Evolutionary conservation across 23 tunicate genomes (phyloP), one percentile per base, ranked within the genome.

Genomic region (Ciona savignyi): DNA sequence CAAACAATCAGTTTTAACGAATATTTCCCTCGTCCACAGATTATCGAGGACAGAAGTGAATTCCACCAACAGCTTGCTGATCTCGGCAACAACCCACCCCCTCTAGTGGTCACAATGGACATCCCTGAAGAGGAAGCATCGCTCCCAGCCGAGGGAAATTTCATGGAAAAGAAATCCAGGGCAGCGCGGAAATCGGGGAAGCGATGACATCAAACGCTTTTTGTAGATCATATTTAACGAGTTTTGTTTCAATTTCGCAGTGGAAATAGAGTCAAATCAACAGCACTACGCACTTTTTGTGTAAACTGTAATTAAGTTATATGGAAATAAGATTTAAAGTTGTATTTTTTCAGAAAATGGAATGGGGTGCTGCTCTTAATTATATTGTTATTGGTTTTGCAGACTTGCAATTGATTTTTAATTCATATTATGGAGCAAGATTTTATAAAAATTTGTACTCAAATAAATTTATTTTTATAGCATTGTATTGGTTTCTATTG

Each of bases 41-140:
- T 87, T 0, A 87, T 87, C 24, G 85, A 80, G 25, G 94, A 87
- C 65, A 48, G 94, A 49, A 87, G 94, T 29, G 82, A 80, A 29
- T 87, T 87, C 35, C 94, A 87, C 30, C 85, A 87, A 61, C 80
- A 80, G 56, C 62, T 87, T 32, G 32, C 67, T 33, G 94, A 87
- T 25, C 63, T 82, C 67, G 81, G 79, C 9, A 76, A 82, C n/a
- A 61, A 75, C 4, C 32, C 80, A 51, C 78, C 94, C 1, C 86
- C 94, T 22, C 70, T 87, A 23, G 22, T 60, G 25, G 42, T 79
- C 3, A 15, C 56, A 15, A 42, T 42, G 56, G 56, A 42, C 9
- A 15, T 42, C 56, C 56, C 56, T 6, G 56, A 42, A 42, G 56
- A 42, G 56, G 56, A 42, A 42, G 15, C 9, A 6, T 15, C 56